Conservation (phyloP, 2,888 invertebrate genomes). For the Archips xylosteana region DNA sequence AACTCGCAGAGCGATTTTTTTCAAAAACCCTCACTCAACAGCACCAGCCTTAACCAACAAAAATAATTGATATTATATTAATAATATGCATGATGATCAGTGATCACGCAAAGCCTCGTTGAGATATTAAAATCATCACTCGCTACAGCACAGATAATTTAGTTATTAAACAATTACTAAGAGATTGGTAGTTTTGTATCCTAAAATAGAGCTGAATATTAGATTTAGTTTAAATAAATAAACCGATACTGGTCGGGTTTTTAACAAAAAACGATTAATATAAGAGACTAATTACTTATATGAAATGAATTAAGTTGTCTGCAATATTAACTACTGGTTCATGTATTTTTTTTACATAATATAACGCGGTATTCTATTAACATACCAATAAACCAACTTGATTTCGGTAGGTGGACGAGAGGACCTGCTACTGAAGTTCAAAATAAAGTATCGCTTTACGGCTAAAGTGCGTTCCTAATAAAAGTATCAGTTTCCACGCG, state of each 20-base stretch:
- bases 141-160: slow-evolving; percentile 31
- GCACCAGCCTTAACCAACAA: slow-evolving; percentile 24
- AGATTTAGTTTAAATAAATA: neutral
- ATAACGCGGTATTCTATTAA: neutral
- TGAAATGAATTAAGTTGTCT: too few relatives aligned
- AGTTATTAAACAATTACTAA: slow-evolving; percentile 1
- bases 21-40: slow-evolving; percentile 9
- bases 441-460: slow-evolving; percentile 66
- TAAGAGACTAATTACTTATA: neutral
- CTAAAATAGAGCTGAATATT: neutral
- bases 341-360: neutral
- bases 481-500: slow-evolving; percentile 65
- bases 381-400: slow-evolving; percentile 1
- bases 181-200: neutral
- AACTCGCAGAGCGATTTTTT: slow-evolving; percentile 35
- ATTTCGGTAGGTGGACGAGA: slow-evolving; percentile 34
- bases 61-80: neutral
- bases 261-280: neutral
- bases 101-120: slow-evolving; percentile 31
- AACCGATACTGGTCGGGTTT: too few relatives aligned
- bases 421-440: slow-evolving; percentile 63
- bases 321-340: too few relatives aligned
- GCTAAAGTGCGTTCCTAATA: slow-evolving; percentile 57
- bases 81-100: slow-evolving; percentile 9
- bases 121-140: slow-evolving; percentile 32